Percentiles rank a stretch among this genome's conserved stretches.
Conservation (phyloP, 1,140 invertebrate genomes). For the Euborellia annulipes region DNA sequence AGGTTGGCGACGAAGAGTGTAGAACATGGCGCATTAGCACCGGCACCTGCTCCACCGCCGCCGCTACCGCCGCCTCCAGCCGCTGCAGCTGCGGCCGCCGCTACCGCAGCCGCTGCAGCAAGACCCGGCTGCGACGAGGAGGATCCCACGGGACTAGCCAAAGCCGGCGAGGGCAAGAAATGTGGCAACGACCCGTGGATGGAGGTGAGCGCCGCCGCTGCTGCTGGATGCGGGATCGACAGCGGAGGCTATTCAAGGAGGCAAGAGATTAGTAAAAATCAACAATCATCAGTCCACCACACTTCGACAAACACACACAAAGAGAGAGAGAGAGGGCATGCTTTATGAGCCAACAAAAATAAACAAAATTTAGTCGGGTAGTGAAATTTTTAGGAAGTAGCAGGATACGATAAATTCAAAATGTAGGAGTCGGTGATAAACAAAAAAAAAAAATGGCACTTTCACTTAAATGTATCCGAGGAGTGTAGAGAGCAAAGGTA, state of each 20-base stretch:
- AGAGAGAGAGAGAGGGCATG: slow-evolving; percentile 1
- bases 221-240: slow-evolving; percentile 62
- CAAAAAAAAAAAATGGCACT: too few species aligned
- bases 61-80: slow-evolving; percentile 1
- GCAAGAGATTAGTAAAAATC: too few species aligned
- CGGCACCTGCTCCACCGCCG: slow-evolving; percentile 18
- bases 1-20: slow-evolving; percentile 95
- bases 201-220: slow-evolving; percentile 43
- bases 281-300: too few species aligned
- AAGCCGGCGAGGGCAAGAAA: slow-evolving; percentile 63
- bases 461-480: too few species aligned
- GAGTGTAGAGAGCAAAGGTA: too few species aligned
- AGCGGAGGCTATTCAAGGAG: slow-evolving; percentile 37
- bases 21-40: slow-evolving; percentile 72
- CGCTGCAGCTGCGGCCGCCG: slow-evolving; percentile 18
- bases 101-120: slow-evolving; percentile 16
- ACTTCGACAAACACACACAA: neutral
- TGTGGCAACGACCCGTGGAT: slow-evolving; percentile 59
- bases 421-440: too few species aligned
- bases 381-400: too few species aligned
- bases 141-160: slow-evolving; percentile 74
- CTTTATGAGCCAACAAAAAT: slow-evolving; percentile 2
- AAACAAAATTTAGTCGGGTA: too few species aligned
- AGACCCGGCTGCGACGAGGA: slow-evolving; percentile 52
- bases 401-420: too few species aligned